A percentile compares a stretch with the other conserved stretches of the same genome.
phyloP scores from a whole-genome alignment of 2,113 vertebrate species.

The Etheostoma spectabile region DNA sequence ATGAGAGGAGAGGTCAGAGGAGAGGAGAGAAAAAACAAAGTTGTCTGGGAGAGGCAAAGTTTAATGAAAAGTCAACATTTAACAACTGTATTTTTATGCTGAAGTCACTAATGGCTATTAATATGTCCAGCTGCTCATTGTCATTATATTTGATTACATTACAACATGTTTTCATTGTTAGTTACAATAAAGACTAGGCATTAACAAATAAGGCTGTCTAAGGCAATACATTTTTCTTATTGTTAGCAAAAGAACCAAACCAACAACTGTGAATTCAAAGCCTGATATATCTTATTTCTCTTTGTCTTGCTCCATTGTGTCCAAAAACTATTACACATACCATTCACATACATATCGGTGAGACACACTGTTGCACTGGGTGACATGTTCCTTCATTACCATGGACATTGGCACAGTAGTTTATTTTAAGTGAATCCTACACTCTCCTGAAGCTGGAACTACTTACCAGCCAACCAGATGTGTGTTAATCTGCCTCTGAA shows the following conservation, averaged over 20 bases:
- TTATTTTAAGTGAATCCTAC: neutral
- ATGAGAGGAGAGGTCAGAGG: conserved; percentile 7
- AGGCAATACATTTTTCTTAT: neutral
- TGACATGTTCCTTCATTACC: neutral
- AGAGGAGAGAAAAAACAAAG: conserved; percentile 1
- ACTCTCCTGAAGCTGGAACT: neutral
- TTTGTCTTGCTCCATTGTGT: too few species aligned
- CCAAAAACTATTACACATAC: too few species aligned
- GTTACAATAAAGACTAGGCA: too few species aligned
- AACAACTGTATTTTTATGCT: neutral
- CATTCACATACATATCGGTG: too few species aligned
- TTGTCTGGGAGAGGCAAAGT: neutral
- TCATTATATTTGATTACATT: neutral
- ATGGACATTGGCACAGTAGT: neutral
- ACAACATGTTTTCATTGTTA: too few species aligned
- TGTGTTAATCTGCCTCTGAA: neutral
- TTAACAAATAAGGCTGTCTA: too few species aligned
- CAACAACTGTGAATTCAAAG: neutral
- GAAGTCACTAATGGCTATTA: neutral
- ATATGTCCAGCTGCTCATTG: neutral
- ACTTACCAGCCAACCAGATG: neutral
- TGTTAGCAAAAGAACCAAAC: neutral
- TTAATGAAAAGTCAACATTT: neutral
- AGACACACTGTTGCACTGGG: too few species aligned
- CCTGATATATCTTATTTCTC: too few species aligned